Conservation (phyloP, 2,113 vertebrate species). For the Ovibos moschatus region DNA sequence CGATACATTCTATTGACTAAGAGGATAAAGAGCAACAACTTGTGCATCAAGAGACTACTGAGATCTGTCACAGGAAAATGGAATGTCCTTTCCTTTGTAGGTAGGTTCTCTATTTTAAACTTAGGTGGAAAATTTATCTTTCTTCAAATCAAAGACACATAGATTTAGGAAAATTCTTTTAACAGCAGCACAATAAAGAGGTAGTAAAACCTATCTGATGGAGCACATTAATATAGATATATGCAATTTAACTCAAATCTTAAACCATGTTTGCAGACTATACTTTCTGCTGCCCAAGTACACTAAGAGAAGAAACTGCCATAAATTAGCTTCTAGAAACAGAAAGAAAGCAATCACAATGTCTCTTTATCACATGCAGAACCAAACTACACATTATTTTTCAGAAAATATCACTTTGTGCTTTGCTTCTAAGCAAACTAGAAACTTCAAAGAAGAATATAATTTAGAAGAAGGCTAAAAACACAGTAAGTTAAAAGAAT, state of each 20-base stretch:
- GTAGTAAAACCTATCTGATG: background rate
- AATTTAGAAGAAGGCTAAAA: background rate
- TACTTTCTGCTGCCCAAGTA: background rate
- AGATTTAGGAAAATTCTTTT: conserved; percentile 13
- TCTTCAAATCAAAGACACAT: conserved; percentile 16
- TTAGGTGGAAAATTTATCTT: background rate
- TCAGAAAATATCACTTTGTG: background rate
- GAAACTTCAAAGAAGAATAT: background rate
- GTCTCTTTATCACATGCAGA: background rate
- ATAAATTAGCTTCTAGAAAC: conserved; percentile 18
- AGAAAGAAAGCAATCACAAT: background rate
- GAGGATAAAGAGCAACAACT: background rate
- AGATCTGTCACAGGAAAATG: background rate
- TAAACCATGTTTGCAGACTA: background rate
- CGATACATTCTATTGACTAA: background rate
- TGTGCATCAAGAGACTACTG: background rate
- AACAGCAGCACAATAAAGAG: conserved; percentile 9
- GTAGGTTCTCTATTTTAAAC: conserved; percentile 21
- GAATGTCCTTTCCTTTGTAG: background rate
- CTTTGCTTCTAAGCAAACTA: conserved; percentile 14
- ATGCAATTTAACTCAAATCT: background rate
- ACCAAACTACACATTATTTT: background rate
- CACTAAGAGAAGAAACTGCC: background rate
- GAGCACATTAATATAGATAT: background rate
- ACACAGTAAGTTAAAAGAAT: background rate